Base-by-base conservation (phyloP, 1,140 invertebrate species). In the Limonius californicus region DNA sequence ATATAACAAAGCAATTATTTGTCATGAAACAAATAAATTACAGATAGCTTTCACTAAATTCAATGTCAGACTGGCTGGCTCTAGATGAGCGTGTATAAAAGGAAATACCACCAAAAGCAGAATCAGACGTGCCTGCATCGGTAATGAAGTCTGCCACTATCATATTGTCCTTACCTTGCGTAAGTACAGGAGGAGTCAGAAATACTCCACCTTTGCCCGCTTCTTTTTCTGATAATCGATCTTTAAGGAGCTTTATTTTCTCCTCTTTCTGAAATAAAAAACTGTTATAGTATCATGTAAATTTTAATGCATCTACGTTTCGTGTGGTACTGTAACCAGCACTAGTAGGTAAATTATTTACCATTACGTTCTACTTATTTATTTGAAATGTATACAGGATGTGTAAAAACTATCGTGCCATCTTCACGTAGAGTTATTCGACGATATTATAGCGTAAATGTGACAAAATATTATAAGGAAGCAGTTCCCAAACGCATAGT, bases 31-130 rank as follows among this genome's bases (percentile, higher is more conserved):
- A 19, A 58, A 12, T 12, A 12, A 16, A 68, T 85, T 87, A 92
- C 63, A 92, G 81, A 76, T 93, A 94, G 69, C 90, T 92, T 75
- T 93, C 91, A 56, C 90, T 92, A 74, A 92, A 91, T 75, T 93
- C 90, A 73, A 89, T 84, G 77, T 92, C 90, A 43, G 90, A 91
- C 70, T 87, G 86, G 74, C 87, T 89, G 71, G 87, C 87, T 67
- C 87, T 81, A 32, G 89, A 89, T 54, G 88, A 89, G 65, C 88
- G 83, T 50, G 89, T 90, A 74, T 88, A 87, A 62, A 88, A 82
- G 45, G 85, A 86, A 71, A 86, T 80, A 63, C 85, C 84, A 73
- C 85, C 85, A 70, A 87, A 85, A 19, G 86, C 86, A 53, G 85
- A 88, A 73, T 89, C 87, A 35, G 89, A 89, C 61, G 89, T 89